Evolutionary conservation across 2,797 vertebrate genomes (phyloP), one percentile per base, ranked within the genome.

Genomic region (Thalassophryne amazonica): DNA sequence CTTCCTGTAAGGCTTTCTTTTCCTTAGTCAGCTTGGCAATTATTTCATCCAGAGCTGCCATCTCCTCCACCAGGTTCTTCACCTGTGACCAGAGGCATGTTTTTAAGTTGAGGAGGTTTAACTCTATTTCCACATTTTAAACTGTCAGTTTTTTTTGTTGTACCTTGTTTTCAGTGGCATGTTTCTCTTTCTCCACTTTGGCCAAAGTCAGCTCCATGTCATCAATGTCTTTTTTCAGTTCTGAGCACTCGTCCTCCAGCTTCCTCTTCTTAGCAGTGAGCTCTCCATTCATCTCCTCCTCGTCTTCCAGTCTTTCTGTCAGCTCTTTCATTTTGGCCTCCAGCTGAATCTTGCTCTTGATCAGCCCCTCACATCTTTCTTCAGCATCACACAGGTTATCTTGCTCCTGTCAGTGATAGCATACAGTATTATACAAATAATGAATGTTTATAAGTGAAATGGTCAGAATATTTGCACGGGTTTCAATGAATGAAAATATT

Each of bases 161-260:
- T 21, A 93, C 93, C 90, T 94, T 94, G 72, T 94, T 94, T 60
- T 94, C 93, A 0, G 92, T 94, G 23, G 93, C 93, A 0, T 94
- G 93, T 51, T 94, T 94, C 73, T 94, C 93, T 58, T 93, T 94
- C 54, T 94, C 93, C 82, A 94, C 93, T 50, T 94, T 94, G 31
- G 93, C 92, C 64, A 94, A n/a, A 0, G 92, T 84, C 23, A 94
- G 34, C 74, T 93, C 92, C 8, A 94, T 81, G 39, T 94, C 92
- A 48, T 94, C 92, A 6, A 92, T 88, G 42, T 94, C 93, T 62
- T 91, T 94, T 83, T 94, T 94, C 20, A 94, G 61, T 29, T 93
- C 93, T 1, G 90, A 92, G 3, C 81, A 94, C 43, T 94, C 92
- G 2, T 93, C 91, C 39, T 94, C 93, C 61, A 93, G 64, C 50